Evolutionary conservation across 1,140 invertebrate genomes (phyloP).

Genomic region (Medauroidea extradentata): DNA sequence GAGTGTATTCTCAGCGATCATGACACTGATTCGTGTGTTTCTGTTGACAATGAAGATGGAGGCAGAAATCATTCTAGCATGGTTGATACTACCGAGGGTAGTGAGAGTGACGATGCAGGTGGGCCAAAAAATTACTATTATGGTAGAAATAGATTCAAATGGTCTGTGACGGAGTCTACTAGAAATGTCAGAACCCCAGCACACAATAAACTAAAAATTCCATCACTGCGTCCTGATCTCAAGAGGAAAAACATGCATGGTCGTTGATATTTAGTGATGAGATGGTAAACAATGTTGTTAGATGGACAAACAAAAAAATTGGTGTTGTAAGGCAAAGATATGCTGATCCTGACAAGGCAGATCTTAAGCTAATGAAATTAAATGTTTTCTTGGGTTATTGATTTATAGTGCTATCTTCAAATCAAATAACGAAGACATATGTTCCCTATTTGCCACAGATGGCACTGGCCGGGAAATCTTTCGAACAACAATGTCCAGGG

Average conservation of each 20-base stretch:
- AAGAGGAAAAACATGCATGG: slow-evolving; percentile 28
- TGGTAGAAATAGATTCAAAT: too few relatives aligned
- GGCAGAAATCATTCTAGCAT: too few relatives aligned
- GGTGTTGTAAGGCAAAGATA: slow-evolving; percentile 16
- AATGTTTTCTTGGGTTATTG: background rate
- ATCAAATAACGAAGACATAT: slow-evolving; percentile 24
- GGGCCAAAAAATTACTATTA: too few relatives aligned
- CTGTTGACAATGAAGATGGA: too few relatives aligned
- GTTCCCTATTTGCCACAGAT: slow-evolving; percentile 27
- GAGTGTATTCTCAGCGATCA: too few relatives aligned
- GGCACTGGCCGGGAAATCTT: slow-evolving; percentile 30
- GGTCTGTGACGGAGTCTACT: too few relatives aligned
- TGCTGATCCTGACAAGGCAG: slow-evolving; percentile 4
- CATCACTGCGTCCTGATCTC: too few relatives aligned
- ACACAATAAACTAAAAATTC: too few relatives aligned
- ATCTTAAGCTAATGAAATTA: background rate
- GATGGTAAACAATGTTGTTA: slow-evolving; percentile 44
- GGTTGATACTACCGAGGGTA: too few relatives aligned
- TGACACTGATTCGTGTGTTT: too few relatives aligned
- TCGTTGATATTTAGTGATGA: slow-evolving; percentile 45
- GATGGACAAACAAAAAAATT: slow-evolving; percentile 46
- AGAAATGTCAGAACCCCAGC: too few relatives aligned
- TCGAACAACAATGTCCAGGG: slow-evolving; percentile 24
- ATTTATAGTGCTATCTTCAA: slow-evolving; percentile 20
- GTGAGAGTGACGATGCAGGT: too few relatives aligned